Conservation (phyloP, 2,797 vertebrate genomes). For the Macropodus opercularis region DNA sequence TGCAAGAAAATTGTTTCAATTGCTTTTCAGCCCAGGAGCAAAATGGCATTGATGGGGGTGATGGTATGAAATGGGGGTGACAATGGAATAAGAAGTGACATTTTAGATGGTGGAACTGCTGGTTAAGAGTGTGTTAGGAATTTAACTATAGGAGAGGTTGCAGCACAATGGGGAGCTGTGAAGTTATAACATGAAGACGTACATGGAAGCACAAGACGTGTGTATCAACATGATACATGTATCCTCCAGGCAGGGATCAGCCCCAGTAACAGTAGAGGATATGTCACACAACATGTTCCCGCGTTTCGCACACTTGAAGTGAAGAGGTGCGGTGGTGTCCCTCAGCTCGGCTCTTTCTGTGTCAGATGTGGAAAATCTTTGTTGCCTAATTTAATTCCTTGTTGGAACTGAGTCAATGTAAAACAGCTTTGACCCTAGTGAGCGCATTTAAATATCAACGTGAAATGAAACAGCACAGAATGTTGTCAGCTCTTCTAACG, state of each 20-base stretch:
- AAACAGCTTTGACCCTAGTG: background rate
- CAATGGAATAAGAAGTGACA: constrained; percentile 65
- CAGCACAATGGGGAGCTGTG: constrained; percentile 33
- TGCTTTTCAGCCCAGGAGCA: constrained; percentile 81
- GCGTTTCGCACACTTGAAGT: constrained; percentile 30
- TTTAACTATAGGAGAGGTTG: constrained; percentile 46
- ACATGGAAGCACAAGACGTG: constrained; percentile 36
- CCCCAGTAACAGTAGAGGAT: constrained; percentile 6
- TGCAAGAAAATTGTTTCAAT: constrained; percentile 82
- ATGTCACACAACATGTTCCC: constrained; percentile 22
- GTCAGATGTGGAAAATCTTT: constrained; percentile 19
- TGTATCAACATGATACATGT: constrained; percentile 30
- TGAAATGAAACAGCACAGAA: constrained; percentile 5
- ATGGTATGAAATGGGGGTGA: constrained; percentile 75
- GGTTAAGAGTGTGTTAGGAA: constrained; percentile 56
- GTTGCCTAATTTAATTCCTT: constrained; percentile 9
- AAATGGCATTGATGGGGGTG: constrained; percentile 80
- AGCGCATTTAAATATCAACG: constrained; percentile 5
- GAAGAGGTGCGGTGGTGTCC: background rate
- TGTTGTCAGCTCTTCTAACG: constrained; percentile 9
- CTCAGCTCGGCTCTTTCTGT: constrained; percentile 15
- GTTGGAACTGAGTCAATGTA: constrained; percentile 8
- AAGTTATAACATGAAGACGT: constrained; percentile 30
- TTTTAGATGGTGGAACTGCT: constrained; percentile 65
- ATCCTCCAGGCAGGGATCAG: constrained; percentile 39